Percentiles rank a stretch among this genome's conserved stretches.
These are phyloP conservation scores for Drosophila subobscura DNA, from an alignment of 1,140 invertebrate species.

Conservation along the genomic window DNA sequence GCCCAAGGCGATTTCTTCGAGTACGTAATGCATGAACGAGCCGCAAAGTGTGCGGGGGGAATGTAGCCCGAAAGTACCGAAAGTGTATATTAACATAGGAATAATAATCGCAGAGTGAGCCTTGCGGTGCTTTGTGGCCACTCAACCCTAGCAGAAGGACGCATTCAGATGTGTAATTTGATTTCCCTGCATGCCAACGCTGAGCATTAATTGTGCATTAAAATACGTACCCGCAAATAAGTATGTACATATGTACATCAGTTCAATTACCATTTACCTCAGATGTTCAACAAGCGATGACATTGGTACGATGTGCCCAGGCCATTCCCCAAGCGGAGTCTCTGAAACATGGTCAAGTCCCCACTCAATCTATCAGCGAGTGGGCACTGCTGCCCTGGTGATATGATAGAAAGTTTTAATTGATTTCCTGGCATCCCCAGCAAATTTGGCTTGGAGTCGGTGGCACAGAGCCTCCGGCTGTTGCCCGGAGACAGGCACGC, in stretches of 20 bases:
- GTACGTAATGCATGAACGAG: conserved; percentile 30
- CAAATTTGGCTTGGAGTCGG: conserved; percentile 13
- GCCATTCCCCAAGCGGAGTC: neutral
- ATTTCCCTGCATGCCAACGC: conserved; percentile 4
- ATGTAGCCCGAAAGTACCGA: neutral
- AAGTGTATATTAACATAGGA: neutral
- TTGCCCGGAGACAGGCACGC: neutral
- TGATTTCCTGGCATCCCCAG: conserved; percentile 64
- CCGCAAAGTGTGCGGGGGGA: conserved; percentile 2
- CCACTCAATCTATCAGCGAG: too few relatives aligned
- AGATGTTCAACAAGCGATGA: conserved; percentile 40
- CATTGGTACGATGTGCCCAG: conserved; percentile 47
- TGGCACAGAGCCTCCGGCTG: conserved; percentile 3
- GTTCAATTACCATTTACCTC: conserved; percentile 70
- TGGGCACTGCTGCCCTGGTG: neutral
- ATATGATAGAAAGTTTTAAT: conserved; percentile 69
- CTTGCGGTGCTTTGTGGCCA: too few relatives aligned
- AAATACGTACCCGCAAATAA: too few relatives aligned
- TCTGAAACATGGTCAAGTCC: conserved; percentile 23
- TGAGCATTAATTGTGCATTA: conserved; percentile 56
- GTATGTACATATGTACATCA: conserved; percentile 21
- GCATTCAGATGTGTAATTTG: conserved; percentile 27
- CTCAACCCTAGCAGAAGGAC: neutral
- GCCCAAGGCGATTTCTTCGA: conserved; percentile 38
- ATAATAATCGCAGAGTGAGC: neutral